A percentile compares a stretch with the other conserved stretches of the same genome.
These are phyloP conservation scores for Arenaria interpres DNA, from an alignment of 2,113 vertebrate genomes.

Conservation along the genomic window DNA sequence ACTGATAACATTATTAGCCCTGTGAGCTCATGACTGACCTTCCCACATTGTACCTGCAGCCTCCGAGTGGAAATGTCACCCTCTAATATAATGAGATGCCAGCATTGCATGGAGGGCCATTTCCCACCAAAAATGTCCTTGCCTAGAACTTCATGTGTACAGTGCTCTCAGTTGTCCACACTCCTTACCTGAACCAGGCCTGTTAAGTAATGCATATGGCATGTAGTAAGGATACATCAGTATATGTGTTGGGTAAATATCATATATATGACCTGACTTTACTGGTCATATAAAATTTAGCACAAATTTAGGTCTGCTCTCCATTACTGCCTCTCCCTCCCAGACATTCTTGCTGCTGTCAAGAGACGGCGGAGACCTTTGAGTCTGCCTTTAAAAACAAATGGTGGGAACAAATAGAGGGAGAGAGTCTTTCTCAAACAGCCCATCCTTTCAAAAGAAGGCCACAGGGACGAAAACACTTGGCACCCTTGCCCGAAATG, in stretches of 20 bases:
- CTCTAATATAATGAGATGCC: neutral
- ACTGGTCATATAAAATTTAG: no score
- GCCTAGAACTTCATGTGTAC: neutral
- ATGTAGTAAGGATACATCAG: neutral
- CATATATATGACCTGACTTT: neutral
- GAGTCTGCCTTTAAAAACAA: conserved; percentile 21
- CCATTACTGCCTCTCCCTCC: neutral
- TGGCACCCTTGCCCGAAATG: neutral
- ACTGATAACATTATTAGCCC: neutral
- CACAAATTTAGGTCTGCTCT: neutral
- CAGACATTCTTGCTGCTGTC: neutral
- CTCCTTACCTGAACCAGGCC: neutral
- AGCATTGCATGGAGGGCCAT: neutral
- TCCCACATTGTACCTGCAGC: neutral
- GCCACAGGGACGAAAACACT: neutral
- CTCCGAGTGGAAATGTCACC: neutral
- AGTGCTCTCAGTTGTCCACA: neutral
- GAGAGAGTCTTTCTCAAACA: neutral
- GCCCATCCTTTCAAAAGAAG: neutral
- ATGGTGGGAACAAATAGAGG: neutral
- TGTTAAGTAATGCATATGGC: neutral
- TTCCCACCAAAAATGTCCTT: neutral
- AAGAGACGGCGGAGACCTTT: neutral
- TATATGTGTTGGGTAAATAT: neutral
- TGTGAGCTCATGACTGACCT: neutral